Percentiles rank a stretch among this genome's conserved stretches.
These are phyloP conservation scores for Drosophila suzukii DNA, from an alignment of 1,140 invertebrate species.

Conservation along the genomic window DNA sequence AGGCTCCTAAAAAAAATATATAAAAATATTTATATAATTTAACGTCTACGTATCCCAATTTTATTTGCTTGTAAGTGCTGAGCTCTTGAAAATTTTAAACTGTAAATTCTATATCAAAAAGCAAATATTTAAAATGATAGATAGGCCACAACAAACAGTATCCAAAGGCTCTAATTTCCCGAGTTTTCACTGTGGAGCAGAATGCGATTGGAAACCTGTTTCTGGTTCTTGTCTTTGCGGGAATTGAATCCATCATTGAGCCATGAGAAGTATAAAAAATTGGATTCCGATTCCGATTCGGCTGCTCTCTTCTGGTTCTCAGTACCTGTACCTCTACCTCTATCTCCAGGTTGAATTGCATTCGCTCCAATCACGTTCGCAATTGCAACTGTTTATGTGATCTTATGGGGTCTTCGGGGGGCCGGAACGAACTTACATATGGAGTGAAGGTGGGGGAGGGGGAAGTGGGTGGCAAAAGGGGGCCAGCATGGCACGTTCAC, in stretches of 20 bases:
- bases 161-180: conserved; percentile 6
- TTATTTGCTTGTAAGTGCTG: too few relatives aligned
- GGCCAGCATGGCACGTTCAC: conserved; percentile 41
- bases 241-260: conserved; percentile 57
- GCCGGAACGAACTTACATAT: not conserved
- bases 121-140: not conserved
- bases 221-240: conserved; percentile 20
- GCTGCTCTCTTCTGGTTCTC: conserved; percentile 10
- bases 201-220: conserved; percentile 34
- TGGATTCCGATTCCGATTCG: conserved; percentile 21
- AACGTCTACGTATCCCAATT: too few relatives aligned
- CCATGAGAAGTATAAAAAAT: conserved; percentile 26
- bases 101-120: not conserved
- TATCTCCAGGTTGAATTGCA: conserved; percentile 28
- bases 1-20: too few relatives aligned
- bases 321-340: conserved; percentile 12
- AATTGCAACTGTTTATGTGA: conserved; percentile 75
- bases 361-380: conserved; percentile 72
- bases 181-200: not conserved
- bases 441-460: conserved; percentile 1
- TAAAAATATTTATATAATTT: too few relatives aligned
- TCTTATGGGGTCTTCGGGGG: conserved; percentile 10
- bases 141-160: not conserved
- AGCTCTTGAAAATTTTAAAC: too few relatives aligned
- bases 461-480: conserved; percentile 16